Conservation (phyloP, 1,140 invertebrate species). For the Drosophila azteca region DNA sequence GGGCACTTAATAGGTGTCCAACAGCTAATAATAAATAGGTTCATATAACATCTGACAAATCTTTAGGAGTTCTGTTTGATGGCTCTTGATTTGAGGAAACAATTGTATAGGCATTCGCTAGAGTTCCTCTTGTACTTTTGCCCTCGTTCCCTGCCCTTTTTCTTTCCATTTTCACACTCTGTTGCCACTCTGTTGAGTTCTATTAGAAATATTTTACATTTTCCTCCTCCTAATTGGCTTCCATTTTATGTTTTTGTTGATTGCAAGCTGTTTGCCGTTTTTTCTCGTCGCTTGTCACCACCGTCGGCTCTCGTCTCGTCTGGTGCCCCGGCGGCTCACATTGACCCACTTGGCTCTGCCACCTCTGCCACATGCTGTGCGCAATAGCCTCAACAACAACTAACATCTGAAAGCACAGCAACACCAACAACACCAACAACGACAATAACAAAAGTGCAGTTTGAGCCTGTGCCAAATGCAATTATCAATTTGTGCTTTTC, state of each 20-base stretch:
- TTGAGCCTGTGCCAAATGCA: constrained; percentile 75
- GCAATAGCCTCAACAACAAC: constrained; percentile 17
- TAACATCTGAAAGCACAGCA: constrained; percentile 1
- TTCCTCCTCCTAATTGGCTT: constrained; percentile 52
- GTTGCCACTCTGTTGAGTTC: constrained; percentile 12
- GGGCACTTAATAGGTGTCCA: constrained; percentile 15
- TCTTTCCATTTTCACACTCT: neutral
- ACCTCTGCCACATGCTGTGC: constrained; percentile 12
- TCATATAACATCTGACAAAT: constrained; percentile 1
- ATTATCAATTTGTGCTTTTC: constrained; percentile 76
- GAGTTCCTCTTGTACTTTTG: too few species aligned
- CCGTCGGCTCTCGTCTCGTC: neutral
- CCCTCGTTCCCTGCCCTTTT: neutral
- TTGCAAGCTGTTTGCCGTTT: constrained; percentile 15
- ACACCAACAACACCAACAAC: constrained; percentile 6
- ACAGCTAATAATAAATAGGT: constrained; percentile 22
- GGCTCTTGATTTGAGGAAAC: too few species aligned
- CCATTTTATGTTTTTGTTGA: constrained; percentile 30
- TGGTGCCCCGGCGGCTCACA: constrained; percentile 40
- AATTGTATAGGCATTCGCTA: too few species aligned
- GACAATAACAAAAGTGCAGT: constrained; percentile 42
- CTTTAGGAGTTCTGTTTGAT: neutral
- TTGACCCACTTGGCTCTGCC: constrained; percentile 68
- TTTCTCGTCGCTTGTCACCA: constrained; percentile 41
- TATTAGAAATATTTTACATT: constrained; percentile 28